Base-by-base conservation (phyloP, 2,113 vertebrate genomes). In the Dicerorhinus sumatrensis region DNA sequence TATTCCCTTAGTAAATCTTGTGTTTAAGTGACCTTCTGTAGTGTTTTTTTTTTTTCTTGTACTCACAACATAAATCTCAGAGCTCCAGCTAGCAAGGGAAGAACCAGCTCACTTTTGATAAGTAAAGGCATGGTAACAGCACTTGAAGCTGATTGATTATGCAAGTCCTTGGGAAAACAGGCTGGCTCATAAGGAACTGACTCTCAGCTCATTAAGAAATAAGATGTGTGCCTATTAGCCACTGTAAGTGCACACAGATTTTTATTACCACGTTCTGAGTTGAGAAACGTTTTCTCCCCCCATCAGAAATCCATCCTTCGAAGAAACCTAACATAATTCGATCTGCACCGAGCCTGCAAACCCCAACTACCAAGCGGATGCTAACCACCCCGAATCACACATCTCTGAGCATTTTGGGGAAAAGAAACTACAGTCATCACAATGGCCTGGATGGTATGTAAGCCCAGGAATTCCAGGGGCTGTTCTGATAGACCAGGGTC, bases 401-500 rank as follows among this genome's bases (percentile, higher is more conserved):
- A 5, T 99, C 99, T 3, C 98, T 99, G 73, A 99, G 99, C 98
- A 99, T 99, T 99, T 98, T 99, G 99, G 99, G 99, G 91, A 99
- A 99, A 97, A 99, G 99, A 97, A 99, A 99, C 98, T 99, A 99
- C 98, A 99, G 99, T 98, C 99, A 99, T 98, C 99, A 99, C 98
- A 99, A 99, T 92, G 99, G 99, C 97, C 98, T 99, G 86, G 99
- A 99, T 97, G 98, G 99, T 98, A 99, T 97, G 63, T 99, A 95
- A 90, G 67, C 93, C 83, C 29, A 48, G 75, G 51, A 77, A 13
- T 31, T 9, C 77, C 2, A 29, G 85, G 77, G 51, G 46, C 85
- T 56, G 1, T 31, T 62, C 76, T 62, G 29, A n/a, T 58, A 13
- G 58, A 16, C 87, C 27, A 9, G 72, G 42, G 10, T 63, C 20